These are phyloP conservation scores for Anguilla rostrata DNA, from an alignment of 2,113 vertebrate species.

Conservation along the genomic window DNA sequence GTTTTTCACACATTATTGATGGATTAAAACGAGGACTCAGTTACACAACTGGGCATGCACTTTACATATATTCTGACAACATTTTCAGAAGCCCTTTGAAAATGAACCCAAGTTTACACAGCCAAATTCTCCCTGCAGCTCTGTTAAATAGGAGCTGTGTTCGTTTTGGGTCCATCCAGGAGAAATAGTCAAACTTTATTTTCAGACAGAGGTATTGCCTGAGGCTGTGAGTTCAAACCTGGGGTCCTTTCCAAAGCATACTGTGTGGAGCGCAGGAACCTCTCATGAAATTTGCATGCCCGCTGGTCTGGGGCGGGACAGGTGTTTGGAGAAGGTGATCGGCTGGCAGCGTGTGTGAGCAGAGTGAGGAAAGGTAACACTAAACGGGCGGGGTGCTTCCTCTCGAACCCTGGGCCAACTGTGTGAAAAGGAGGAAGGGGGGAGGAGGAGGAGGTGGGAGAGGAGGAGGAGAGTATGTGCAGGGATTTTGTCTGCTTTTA, in stretches of 20 bases:
- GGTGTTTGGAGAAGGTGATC: conserved; percentile 47
- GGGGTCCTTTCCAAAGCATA: neutral
- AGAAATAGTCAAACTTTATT: no score
- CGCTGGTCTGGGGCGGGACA: conserved; percentile 34
- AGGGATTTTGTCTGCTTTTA: conserved; percentile 18
- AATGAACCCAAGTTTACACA: no score
- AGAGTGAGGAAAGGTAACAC: conserved; percentile 9
- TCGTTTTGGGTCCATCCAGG: no score
- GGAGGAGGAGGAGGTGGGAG: neutral
- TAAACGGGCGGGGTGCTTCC: neutral
- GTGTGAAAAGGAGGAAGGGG: conserved; percentile 21
- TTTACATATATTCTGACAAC: neutral
- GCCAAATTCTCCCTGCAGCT: no score
- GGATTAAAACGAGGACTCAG: neutral
- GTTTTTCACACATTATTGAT: neutral
- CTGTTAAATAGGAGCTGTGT: no score
- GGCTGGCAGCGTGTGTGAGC: conserved; percentile 10
- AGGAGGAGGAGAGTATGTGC: neutral
- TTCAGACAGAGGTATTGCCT: neutral
- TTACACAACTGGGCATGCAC: neutral
- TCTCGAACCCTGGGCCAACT: conserved; percentile 3
- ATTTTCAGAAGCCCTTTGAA: no score
- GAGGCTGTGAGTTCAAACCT: neutral
- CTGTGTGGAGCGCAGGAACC: conserved; percentile 29
- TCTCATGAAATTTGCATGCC: conserved; percentile 52